phyloP scores from a whole-genome alignment of 2,888 invertebrate species.

The Nysson spinosus region DNA sequence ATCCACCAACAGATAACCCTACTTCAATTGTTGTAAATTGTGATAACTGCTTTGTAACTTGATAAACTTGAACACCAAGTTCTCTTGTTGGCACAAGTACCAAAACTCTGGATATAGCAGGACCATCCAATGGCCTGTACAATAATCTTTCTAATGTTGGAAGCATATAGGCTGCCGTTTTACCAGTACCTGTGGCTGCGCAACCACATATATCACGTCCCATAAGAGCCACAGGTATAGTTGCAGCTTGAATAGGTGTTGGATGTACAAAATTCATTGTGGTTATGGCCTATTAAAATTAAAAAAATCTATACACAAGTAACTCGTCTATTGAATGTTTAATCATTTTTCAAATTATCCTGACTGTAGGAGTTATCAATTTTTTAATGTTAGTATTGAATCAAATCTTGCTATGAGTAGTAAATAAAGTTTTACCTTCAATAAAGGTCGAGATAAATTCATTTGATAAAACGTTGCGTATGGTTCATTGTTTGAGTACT shows the following conservation, averaged over 20 bases:
- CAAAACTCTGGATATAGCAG: slow-evolving; percentile 88
- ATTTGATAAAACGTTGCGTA: slow-evolving; percentile 92
- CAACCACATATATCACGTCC: slow-evolving; percentile 98
- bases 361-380: too few species aligned
- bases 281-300: slow-evolving; percentile 84
- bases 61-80: slow-evolving; percentile 97
- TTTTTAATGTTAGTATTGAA: too few species aligned
- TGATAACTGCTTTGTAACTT: slow-evolving; percentile 93
- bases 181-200: slow-evolving; percentile 98
- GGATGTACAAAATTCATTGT: slow-evolving; percentile 94
- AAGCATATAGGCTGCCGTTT: slow-evolving; percentile 99
- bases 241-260: slow-evolving; percentile 97
- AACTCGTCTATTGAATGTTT: not conserved
- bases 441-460: slow-evolving; percentile 95
- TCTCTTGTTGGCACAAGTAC: slow-evolving; percentile 98
- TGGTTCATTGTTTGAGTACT: slow-evolving; percentile 83
- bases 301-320: slow-evolving; percentile 1
- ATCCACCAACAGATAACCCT: slow-evolving; percentile 91
- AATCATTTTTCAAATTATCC: not conserved
- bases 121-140: slow-evolving; percentile 87
- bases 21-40: slow-evolving; percentile 91
- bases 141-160: slow-evolving; percentile 96
- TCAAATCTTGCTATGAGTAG: too few species aligned
- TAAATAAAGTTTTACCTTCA: slow-evolving; percentile 82
- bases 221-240: slow-evolving; percentile 94